phyloP scores from a whole-genome alignment of 1,140 invertebrate species.

The Apocrypta bakeri region DNA sequence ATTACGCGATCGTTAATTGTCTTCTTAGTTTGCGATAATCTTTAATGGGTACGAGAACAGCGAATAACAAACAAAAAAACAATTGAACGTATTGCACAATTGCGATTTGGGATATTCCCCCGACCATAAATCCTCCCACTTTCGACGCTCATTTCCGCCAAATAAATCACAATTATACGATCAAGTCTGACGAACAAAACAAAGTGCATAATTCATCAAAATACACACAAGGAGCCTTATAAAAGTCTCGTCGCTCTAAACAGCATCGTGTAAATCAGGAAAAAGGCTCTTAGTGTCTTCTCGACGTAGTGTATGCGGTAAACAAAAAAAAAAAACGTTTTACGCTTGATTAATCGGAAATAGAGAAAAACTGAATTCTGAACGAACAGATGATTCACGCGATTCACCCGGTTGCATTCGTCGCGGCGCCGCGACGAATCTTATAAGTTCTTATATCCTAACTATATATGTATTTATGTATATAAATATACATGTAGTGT shows the following conservation, averaged over 20 bases:
- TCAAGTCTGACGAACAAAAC: not conserved
- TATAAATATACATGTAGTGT: too few species aligned
- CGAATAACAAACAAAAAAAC: not conserved
- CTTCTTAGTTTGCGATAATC: too few species aligned
- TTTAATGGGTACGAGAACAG: too few species aligned
- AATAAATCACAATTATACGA: slow-evolving; percentile 27
- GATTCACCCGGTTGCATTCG: not conserved
- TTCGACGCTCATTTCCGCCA: slow-evolving; percentile 11
- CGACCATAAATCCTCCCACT: slow-evolving; percentile 8
- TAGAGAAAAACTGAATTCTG: too few species aligned
- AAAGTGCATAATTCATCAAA: not conserved
- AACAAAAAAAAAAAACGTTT: too few species aligned
- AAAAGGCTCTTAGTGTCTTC: too few species aligned
- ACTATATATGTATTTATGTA: too few species aligned
- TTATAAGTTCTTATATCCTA: not conserved
- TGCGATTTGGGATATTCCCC: not conserved
- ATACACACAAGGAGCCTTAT: not conserved
- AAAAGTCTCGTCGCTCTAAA: not conserved
- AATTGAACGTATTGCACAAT: not conserved
- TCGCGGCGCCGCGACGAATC: not conserved
- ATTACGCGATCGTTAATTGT: too few species aligned
- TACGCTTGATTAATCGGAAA: too few species aligned
- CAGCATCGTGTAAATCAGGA: too few species aligned
- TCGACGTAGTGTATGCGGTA: too few species aligned
- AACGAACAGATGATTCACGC: not conserved